Base-by-base conservation (phyloP, 2,797 vertebrate species). In the Sternarchorhynchus goeldii region DNA sequence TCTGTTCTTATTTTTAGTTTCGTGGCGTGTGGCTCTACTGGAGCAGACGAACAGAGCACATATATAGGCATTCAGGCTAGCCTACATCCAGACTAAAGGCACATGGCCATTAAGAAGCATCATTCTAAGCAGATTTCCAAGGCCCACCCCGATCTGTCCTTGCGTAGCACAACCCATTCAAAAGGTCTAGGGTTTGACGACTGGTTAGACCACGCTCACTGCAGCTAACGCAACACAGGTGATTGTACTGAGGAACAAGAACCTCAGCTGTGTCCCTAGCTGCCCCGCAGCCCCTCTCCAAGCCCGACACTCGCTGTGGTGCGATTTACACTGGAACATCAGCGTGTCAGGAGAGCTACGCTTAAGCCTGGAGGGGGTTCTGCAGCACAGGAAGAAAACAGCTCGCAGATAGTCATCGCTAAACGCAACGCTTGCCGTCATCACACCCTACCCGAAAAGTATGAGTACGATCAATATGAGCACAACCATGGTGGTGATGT, bases 41-140 rank as follows among this genome's bases (percentile, higher is more conserved):
- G 58, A 78, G 36, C 64, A 76, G 67, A 77, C 75, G 76, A 65
- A 73, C 76, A 86, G 85, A 87, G 87, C 79, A 85, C 80, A 68
- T 82, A 86, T 68, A 78, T 79, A 87, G 83, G 81, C 83, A 83
- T 82, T 85, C 81, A 83, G 66, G 57, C 80, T 75, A 79, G 80
- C 76, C 78, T 86, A 88, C 88, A 88, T 83, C 72, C 85, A 91
- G 89, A 89, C 85, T 90, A 81, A 93, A 94, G 93, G 93, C 93
- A 94, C 83, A 75, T 73, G 68, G 66, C 76, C 68, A 45, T 77
- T 55, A 59, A 76, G 59, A 36, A 78, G 59, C 58, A 50, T 6
- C 68, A 86, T 88, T 72, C 85, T 65, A 78, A 87, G 85, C 84
- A 84, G 29, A 73, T 21, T 56, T 31, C 53, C 20, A 16, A 73